A percentile compares a stretch with the other conserved stretches of the same genome.
These are phyloP conservation scores for Leucophenga montana DNA, from an alignment of 2,888 invertebrate genomes.

Conservation along the genomic window DNA sequence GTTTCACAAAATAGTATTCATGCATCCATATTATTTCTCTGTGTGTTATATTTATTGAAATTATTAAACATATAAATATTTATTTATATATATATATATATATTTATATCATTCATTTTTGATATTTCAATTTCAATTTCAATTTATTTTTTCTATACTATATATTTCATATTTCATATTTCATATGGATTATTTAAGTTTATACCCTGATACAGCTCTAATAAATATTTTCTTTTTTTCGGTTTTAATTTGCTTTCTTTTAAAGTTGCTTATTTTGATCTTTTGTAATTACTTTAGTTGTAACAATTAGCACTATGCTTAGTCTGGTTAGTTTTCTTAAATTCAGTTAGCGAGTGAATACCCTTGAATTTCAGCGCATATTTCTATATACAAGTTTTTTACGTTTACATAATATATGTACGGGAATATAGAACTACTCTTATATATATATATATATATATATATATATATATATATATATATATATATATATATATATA, in stretches of 20 bases:
- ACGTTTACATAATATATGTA: too few species aligned
- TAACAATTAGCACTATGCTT: too few species aligned
- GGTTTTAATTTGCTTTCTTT: not conserved
- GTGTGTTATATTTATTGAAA: not conserved
- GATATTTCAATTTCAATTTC: not conserved
- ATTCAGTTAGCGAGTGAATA: too few species aligned
- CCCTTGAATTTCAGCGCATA: too few species aligned
- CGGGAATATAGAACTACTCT: too few species aligned
- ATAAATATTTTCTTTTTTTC: not conserved
- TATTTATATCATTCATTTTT: conserved; percentile 4
- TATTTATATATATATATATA: not conserved
- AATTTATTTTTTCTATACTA: conserved; percentile 11
- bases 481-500: too few species aligned
- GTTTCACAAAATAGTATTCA: too few species aligned
- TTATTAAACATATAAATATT: not conserved
- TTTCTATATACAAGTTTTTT: too few species aligned
- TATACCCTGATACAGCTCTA: too few species aligned
- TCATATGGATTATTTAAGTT: not conserved
- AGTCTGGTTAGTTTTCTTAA: too few species aligned
- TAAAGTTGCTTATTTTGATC: not conserved
- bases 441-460: too few species aligned
- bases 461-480: too few species aligned
- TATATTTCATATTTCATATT: not conserved
- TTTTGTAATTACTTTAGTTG: not conserved
- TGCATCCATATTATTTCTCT: not conserved